phyloP scores from a whole-genome alignment of 2,113 vertebrate genomes.

The Chrysochloris asiatica region DNA sequence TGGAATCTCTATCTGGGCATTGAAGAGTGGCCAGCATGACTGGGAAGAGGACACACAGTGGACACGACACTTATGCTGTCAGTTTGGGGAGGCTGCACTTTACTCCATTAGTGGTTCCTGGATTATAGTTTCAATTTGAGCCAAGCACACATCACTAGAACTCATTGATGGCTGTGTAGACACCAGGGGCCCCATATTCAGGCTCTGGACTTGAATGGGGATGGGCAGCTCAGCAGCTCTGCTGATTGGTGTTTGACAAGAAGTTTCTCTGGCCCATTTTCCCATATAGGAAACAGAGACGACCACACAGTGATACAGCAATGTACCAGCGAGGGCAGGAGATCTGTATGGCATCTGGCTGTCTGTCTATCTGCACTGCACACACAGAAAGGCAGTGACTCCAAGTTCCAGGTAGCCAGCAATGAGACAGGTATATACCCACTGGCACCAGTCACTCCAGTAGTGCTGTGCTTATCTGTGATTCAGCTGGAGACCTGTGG shows the following conservation, averaged over 20 bases:
- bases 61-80: no score
- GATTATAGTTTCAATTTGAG: background rate
- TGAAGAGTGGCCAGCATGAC: no score
- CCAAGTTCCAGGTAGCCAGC: no score
- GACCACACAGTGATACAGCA: no score
- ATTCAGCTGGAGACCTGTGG: no score
- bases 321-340: no score
- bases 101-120: no score
- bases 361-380: background rate
- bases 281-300: no score
- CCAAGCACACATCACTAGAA: rapidly evolving
- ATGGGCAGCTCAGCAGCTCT: background rate
- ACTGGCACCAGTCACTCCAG: background rate
- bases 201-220: background rate
- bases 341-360: background rate
- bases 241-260: rapidly evolving
- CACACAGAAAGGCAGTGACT: background rate
- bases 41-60: no score
- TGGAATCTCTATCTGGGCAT: no score
- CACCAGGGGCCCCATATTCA: background rate
- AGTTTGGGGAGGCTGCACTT: no score
- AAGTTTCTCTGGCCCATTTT: background rate
- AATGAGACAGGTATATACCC: background rate
- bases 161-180: background rate
- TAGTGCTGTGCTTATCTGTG: no score